These are phyloP conservation scores for Gymnarchus niloticus DNA, from an alignment of 2,113 vertebrate species.

Conservation along the genomic window DNA sequence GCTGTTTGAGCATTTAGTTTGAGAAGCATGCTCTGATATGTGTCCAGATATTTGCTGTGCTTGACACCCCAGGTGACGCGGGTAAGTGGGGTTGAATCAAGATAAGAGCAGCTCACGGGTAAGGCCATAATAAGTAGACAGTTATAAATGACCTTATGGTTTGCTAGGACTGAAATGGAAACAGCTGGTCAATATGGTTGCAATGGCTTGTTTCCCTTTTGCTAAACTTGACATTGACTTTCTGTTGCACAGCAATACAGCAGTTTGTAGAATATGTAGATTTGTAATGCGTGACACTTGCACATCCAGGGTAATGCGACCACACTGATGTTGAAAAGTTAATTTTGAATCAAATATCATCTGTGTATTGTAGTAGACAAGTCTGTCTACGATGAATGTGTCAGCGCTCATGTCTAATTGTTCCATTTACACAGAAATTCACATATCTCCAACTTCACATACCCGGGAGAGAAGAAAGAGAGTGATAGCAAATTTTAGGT, in stretches of 20 bases:
- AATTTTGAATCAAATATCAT: neutral
- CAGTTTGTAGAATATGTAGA: neutral
- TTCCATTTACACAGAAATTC: neutral
- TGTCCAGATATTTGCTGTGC: neutral
- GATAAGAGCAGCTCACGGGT: neutral
- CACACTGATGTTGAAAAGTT: neutral
- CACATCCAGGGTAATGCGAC: neutral
- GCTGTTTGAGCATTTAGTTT: too few species aligned
- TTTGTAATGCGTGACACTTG: neutral
- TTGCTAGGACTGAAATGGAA: neutral
- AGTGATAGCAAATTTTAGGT: neutral
- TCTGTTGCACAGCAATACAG: neutral
- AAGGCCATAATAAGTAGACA: neutral
- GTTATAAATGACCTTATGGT: neutral
- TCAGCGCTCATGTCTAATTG: neutral
- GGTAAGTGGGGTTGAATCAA: neutral
- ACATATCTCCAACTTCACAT: neutral
- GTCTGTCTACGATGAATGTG: neutral
- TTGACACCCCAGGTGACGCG: neutral
- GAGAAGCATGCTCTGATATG: too few species aligned
- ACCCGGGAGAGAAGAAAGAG: neutral
- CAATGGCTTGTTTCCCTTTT: neutral
- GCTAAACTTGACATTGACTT: neutral
- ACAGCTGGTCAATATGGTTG: neutral
- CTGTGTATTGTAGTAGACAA: neutral